Percentiles rank a stretch among this genome's conserved stretches.
Evolutionary conservation across 2,888 invertebrate species (phyloP).

Genomic region (Strigamia crassipes): DNA sequence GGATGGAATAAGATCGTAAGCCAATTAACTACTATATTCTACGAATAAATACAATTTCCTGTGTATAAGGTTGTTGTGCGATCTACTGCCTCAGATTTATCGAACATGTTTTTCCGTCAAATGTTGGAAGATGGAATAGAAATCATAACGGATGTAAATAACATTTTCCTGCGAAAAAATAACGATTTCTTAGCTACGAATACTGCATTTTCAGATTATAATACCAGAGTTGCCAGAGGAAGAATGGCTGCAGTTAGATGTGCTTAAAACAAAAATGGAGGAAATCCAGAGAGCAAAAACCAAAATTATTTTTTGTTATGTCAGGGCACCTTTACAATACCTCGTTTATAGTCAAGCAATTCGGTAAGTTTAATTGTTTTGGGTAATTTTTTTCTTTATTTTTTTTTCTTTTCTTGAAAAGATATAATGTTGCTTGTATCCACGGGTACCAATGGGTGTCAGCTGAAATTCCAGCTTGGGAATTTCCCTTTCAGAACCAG

Average conservation of each 20-base stretch:
- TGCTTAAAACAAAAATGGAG: conserved; percentile 42
- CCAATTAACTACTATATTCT: background rate
- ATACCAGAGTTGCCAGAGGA: conserved; percentile 41
- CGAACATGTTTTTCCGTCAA: conserved; percentile 3
- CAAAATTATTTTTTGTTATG: conserved; percentile 45
- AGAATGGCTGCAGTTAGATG: background rate
- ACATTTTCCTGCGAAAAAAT: background rate
- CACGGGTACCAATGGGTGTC: conserved; percentile 45
- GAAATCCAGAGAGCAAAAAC: background rate
- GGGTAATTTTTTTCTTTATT: background rate
- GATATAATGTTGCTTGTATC: conserved; percentile 41
- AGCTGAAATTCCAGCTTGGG: conserved; percentile 39
- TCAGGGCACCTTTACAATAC: conserved; percentile 43
- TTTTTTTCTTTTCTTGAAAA: background rate
- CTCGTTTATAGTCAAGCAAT: conserved; percentile 44
- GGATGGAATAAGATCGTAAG: conserved; percentile 39
- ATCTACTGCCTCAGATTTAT: conserved; percentile 41
- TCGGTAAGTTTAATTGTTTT: too few species aligned
- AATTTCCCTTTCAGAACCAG: conserved; percentile 43
- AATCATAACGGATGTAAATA: conserved; percentile 28
- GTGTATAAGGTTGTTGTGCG: background rate
- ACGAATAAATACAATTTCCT: background rate
- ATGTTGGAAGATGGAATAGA: conserved; percentile 43
- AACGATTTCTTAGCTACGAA: background rate
- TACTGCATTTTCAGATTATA: background rate